Evolutionary conservation across 2,888 invertebrate genomes (phyloP).

Genomic region (Brachypalpus laphriformis): DNA sequence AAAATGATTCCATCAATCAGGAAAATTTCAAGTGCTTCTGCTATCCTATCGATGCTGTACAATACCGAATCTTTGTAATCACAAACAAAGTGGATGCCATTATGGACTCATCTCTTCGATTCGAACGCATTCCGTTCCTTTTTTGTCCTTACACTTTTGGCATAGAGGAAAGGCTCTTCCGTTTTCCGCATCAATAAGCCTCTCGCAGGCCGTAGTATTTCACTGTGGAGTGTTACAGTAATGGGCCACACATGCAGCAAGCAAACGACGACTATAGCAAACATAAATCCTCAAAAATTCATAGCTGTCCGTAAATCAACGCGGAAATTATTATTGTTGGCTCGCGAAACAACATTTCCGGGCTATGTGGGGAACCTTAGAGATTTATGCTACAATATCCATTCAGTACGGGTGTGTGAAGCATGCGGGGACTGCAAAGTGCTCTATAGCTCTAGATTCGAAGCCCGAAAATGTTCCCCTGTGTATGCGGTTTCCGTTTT

Average conservation of each 20-base stretch:
- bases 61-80: slow-evolving; percentile 10
- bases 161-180: slow-evolving; percentile 16
- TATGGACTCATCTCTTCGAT: slow-evolving; percentile 37
- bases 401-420: background rate
- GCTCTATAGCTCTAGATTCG: background rate
- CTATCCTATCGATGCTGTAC: background rate
- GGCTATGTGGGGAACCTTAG: slow-evolving; percentile 12
- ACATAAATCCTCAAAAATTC: slow-evolving; percentile 47
- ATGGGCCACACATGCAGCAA: slow-evolving; percentile 52
- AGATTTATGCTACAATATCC: slow-evolving; percentile 65
- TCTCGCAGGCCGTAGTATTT: slow-evolving; percentile 23
- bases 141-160: background rate
- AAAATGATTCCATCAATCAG: background rate
- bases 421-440: background rate
- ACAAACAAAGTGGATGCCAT: slow-evolving; percentile 39
- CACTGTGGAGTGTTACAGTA: slow-evolving; percentile 28
- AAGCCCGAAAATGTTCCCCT: slow-evolving; percentile 2
- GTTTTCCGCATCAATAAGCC: slow-evolving; percentile 45
- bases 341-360: slow-evolving; percentile 50
- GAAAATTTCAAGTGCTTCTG: background rate
- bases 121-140: slow-evolving; percentile 4
- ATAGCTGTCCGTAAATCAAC: slow-evolving; percentile 65
- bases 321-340: slow-evolving; percentile 66
- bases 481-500: slow-evolving; percentile 45
- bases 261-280: slow-evolving; percentile 1